phyloP scores from a whole-genome alignment of 2,113 vertebrate species.

The Paralichthys olivaceus region DNA sequence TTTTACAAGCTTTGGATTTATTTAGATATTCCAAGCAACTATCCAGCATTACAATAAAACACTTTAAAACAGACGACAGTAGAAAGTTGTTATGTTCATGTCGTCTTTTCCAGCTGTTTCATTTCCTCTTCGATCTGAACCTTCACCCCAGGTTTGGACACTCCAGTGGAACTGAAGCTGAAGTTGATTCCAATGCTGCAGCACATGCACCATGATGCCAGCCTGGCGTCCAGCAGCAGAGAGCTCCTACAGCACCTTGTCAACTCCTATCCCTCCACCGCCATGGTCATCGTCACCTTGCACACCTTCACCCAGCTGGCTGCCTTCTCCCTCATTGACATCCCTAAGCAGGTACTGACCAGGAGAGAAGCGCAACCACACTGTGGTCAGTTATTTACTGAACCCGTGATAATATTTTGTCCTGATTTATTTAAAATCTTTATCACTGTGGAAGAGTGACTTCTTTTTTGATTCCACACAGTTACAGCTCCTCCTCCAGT shows the following conservation, averaged over 20 bases:
- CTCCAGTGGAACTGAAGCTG: slow-evolving; percentile 96
- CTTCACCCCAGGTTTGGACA: slow-evolving; percentile 87
- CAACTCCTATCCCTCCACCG: slow-evolving; percentile 93
- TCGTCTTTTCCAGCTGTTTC: not conserved
- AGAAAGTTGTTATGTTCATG: not conserved
- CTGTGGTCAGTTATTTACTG: not conserved
- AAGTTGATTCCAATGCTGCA: slow-evolving; percentile 96
- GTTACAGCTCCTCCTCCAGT: slow-evolving; percentile 94
- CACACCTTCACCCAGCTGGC: slow-evolving; percentile 97
- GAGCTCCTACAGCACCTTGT: slow-evolving; percentile 94
- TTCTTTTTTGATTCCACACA: slow-evolving; percentile 58
- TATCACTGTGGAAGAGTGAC: too few species aligned
- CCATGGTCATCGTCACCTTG: slow-evolving; percentile 95
- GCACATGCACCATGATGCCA: slow-evolving; percentile 98
- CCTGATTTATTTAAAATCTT: not conserved
- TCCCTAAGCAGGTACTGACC: slow-evolving; percentile 91
- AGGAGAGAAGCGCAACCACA: not conserved
- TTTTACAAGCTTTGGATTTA: too few species aligned
- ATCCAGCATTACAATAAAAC: not conserved
- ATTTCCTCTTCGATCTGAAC: not conserved
- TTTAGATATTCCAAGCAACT: not conserved
- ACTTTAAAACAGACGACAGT: not conserved
- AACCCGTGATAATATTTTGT: not conserved
- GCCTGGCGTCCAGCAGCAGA: slow-evolving; percentile 91
- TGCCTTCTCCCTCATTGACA: slow-evolving; percentile 94